Evolutionary conservation across 2,113 vertebrate species (phyloP).

Genomic region (Bos javanicus): DNA sequence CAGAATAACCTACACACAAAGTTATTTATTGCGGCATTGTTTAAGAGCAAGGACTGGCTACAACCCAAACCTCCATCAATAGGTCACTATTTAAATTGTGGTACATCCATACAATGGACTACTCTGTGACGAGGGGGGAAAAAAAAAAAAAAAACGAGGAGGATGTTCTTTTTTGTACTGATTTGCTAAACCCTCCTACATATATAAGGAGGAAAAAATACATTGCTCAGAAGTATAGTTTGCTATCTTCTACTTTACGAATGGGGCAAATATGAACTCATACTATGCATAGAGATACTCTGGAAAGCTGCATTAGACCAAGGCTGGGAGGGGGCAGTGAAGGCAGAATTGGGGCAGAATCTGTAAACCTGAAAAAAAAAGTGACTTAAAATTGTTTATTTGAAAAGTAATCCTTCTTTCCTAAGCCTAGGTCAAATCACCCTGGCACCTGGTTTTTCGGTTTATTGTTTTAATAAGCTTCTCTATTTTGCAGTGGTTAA

Average conservation of each 20-base stretch:
- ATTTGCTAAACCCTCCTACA: not conserved
- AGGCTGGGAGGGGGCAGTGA: not conserved
- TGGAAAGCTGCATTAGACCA: not conserved
- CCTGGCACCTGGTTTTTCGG: not conserved
- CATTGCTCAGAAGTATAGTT: not conserved
- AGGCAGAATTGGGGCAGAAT: not conserved
- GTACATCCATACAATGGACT: conserved; percentile 15
- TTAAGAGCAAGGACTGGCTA: not conserved
- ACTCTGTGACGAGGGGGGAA: not conserved
- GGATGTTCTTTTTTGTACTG: not conserved
- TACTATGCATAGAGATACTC: not conserved
- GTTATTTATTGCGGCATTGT: not conserved
- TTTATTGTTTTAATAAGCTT: not conserved
- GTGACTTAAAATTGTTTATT: not conserved
- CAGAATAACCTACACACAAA: not conserved
- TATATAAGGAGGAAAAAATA: not conserved
- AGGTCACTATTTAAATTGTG: conserved; percentile 46
- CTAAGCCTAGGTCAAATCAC: not conserved
- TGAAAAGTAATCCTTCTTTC: not conserved
- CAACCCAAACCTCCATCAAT: conserved; percentile 5
- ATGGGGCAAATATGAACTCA: not conserved
- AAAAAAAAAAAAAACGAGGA: not conserved
- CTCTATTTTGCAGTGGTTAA: not conserved
- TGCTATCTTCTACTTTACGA: not conserved
- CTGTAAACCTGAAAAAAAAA: not conserved